A percentile compares a stretch with the other conserved stretches of the same genome.
These are phyloP conservation scores for Athalia circularis DNA, from an alignment of 2,888 invertebrate genomes.

Conservation along the genomic window DNA sequence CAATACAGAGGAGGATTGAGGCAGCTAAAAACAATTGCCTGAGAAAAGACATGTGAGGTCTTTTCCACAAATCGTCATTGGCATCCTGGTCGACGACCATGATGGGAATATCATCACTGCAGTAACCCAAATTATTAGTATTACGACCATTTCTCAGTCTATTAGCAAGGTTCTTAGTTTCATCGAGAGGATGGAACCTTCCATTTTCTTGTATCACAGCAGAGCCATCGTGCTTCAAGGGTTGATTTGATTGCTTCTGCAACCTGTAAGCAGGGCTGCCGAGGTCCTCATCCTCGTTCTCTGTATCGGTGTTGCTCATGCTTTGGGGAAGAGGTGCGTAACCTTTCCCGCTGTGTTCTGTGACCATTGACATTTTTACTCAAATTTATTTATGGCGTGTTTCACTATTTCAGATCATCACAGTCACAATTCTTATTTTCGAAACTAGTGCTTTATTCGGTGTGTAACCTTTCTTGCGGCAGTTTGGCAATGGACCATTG, in stretches of 20 bases:
- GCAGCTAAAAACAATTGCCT: slow-evolving; percentile 82
- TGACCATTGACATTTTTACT: slow-evolving; percentile 58
- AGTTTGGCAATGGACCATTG: no score
- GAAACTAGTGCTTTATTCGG: no score
- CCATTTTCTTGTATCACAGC: slow-evolving; percentile 63
- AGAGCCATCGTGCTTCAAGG: slow-evolving; percentile 55
- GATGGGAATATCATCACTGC: slow-evolving; percentile 69
- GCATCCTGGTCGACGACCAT: slow-evolving; percentile 67
- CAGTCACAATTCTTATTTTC: no score
- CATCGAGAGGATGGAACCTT: slow-evolving; percentile 66
- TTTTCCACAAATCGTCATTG: slow-evolving; percentile 68
- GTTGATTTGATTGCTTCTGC: slow-evolving; percentile 46
- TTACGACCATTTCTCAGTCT: slow-evolving; percentile 62
- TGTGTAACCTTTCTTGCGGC: no score
- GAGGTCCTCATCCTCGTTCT: slow-evolving; percentile 78
- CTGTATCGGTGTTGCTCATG: slow-evolving; percentile 86
- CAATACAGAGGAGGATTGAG: slow-evolving; percentile 83
- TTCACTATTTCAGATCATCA: background rate
- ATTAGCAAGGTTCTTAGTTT: slow-evolving; percentile 64
- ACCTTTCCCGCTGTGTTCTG: slow-evolving; percentile 66
- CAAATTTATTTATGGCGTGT: background rate
- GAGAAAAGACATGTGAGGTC: slow-evolving; percentile 78
- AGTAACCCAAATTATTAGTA: slow-evolving; percentile 60
- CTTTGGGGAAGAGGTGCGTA: slow-evolving; percentile 88
- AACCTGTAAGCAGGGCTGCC: slow-evolving; percentile 44